Percentiles rank a stretch among this genome's conserved stretches.
These are phyloP conservation scores for Dendrocopos noguchii DNA, from an alignment of 2,113 vertebrate species.

Conservation along the genomic window DNA sequence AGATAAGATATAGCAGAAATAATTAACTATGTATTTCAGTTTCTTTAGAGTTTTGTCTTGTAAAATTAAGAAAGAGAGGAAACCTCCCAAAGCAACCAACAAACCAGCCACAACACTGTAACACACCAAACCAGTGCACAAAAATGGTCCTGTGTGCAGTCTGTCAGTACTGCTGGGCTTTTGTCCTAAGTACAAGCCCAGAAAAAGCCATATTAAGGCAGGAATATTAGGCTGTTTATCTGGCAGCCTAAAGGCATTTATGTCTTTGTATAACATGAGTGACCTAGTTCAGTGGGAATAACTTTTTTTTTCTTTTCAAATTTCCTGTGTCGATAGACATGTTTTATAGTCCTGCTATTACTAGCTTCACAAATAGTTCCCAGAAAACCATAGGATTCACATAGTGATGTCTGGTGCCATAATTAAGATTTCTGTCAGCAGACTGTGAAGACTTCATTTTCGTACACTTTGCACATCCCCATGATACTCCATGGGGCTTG, in stretches of 20 bases:
- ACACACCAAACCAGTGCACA: not conserved
- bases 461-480: not conserved
- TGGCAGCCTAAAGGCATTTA: not conserved
- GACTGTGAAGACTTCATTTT: not conserved
- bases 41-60: not conserved
- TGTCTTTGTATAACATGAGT: not conserved
- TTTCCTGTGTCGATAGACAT: not conserved
- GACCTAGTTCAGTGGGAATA: not conserved
- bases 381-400: not conserved
- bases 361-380: not conserved
- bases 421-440: not conserved
- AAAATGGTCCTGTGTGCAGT: not conserved
- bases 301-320: not conserved
- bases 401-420: not conserved
- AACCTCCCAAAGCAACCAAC: no score
- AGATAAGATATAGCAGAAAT: not conserved
- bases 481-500: accelerated
- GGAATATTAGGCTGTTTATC: not conserved
- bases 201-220: not conserved
- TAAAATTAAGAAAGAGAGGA: not conserved
- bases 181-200: not conserved
- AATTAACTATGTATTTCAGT: not conserved
- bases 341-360: not conserved
- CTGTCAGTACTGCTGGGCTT: not conserved
- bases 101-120: not conserved